Conservation (phyloP, 1,140 invertebrate genomes). For the Calephelis virginiensis region DNA sequence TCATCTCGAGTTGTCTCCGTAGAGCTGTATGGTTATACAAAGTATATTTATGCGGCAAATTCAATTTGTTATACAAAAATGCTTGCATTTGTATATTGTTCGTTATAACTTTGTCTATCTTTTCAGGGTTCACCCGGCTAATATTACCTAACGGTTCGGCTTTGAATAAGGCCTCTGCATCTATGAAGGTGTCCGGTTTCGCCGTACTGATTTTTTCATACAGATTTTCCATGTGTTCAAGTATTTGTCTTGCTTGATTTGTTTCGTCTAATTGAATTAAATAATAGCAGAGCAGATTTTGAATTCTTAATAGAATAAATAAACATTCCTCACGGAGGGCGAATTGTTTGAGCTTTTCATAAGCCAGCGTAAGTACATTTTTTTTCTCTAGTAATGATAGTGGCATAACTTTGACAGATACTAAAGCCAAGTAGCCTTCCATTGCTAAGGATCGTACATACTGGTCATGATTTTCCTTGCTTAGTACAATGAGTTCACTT, state of each 20-base stretch:
- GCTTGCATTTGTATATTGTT: conserved; percentile 77
- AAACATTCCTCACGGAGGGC: conserved; percentile 53
- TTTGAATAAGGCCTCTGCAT: conserved; percentile 63
- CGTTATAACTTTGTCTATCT: conserved; percentile 73
- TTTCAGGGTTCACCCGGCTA: conserved; percentile 57
- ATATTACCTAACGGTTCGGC: conserved; percentile 42
- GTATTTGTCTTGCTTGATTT: conserved; percentile 46
- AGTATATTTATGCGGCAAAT: conserved; percentile 73
- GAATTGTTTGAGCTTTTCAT: conserved; percentile 54
- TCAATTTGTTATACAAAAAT: conserved; percentile 73
- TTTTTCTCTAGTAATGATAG: conserved; percentile 51
- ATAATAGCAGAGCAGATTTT: conserved; percentile 67
- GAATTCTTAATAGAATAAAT: conserved; percentile 63
- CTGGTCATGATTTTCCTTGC: conserved; percentile 54
- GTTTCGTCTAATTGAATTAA: conserved; percentile 59
- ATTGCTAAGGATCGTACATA: conserved; percentile 57
- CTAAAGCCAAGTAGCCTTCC: conserved; percentile 58
- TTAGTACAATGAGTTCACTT: conserved; percentile 48
- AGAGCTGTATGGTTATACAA: conserved; percentile 82
- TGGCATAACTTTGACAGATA: conserved; percentile 57
- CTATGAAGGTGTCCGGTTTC: conserved; percentile 48
- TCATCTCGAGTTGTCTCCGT: conserved; percentile 80
- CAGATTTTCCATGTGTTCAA: conserved; percentile 61
- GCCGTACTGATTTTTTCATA: conserved; percentile 58
- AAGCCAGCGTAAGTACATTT: conserved; percentile 48